Evolutionary conservation across 1,140 invertebrate genomes (phyloP), one percentile per base, ranked within the genome.

Genomic region (Pseudobourletiella spinata): DNA sequence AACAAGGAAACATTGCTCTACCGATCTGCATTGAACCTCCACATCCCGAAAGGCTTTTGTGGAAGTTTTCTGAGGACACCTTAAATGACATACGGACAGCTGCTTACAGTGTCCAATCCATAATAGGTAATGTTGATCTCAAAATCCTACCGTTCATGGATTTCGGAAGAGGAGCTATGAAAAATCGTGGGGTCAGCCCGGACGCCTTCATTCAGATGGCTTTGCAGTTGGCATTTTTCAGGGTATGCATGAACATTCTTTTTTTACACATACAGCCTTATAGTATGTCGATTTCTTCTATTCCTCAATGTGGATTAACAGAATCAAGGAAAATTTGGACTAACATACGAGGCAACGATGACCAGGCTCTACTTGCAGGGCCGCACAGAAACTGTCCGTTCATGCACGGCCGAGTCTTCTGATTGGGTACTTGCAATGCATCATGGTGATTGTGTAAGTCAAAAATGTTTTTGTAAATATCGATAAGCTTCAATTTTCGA

Each of bases 311-410:
- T n/a, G n/a, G n/a, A n/a, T n/a, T 39, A 11, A 18, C 44, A 94
- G 74, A 87, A 94, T 76, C 86, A 89, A 65, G 84, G 87, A 2
- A 89, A 88, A 69, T 98, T 98, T 76, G 89, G 86, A 74, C 77
- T 98, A 44, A 98, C 95, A 0, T 99, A 98, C 74, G 95, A 99
- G 78, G 95, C 96, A 0, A 95, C 93, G 8, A 98, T 98, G 95
- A 98, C 95, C 0, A 82, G 95, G 64, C 77, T 98, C 28, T 99
- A 86, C 79, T 83, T 92, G 60, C 95, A 99, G 80, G 95, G 95
- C 1, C 82, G 95, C 66, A 98, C 95, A 0, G 95, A 98, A 80
- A 98, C 96, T 8, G 94, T 98, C 0, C 80, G 95, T 62, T 91
- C 95, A 0, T 97, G 95, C 73, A 95, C 95, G 24, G 84, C 89